Base-by-base conservation (phyloP, 2,113 vertebrate genomes). In the Microtus richardsoni region DNA sequence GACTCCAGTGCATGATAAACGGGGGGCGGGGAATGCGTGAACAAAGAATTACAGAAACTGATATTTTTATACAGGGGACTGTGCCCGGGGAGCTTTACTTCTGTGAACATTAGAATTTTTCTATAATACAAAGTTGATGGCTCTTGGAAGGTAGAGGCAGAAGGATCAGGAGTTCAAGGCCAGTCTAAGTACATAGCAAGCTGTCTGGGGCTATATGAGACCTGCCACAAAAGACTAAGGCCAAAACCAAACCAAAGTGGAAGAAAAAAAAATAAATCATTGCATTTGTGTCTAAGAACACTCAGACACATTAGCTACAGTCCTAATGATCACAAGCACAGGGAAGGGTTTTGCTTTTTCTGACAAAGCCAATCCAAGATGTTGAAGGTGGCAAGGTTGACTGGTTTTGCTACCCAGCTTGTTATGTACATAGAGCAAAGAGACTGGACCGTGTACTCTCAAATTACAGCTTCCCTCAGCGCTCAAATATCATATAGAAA, bases 401-500 rank as follows among this genome's bases (percentile, higher is more conserved):
- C 44, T n/a, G 47, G n/a, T 93, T 95, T 64, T 89, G 22, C 74
- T 28, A 70, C 49, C n/a, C 3, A 88, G 11, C 4, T 4, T 87
- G 14, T n/a, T 39, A 41, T 60, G 64, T 79, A 77, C 73, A 60
- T 33, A 22, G 64, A 44, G 66, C 28, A 77, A 88, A 86, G 52
- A 85, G 49, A 87, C 49, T 33, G 39, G 60, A 19, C 62, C 87
- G 13, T 44, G 36, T n/a, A 12, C 24, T 89, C 64, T 75, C 44
- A 71, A 88, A 44, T 93, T 75, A 86, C 22, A 14, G 90, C 90
- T 85, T 93, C 96, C 88, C 19, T 93, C 92, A 89, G 74, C 54
- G n/a, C 95, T 97, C 47, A 41, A 97, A 82, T 78, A 68, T 7
- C 64, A 64, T 44, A 89, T 89, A 82, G 75, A 93, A 93, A 95